Conservation (phyloP, 2,113 vertebrate species). For the Pristiophorus japonicus region DNA sequence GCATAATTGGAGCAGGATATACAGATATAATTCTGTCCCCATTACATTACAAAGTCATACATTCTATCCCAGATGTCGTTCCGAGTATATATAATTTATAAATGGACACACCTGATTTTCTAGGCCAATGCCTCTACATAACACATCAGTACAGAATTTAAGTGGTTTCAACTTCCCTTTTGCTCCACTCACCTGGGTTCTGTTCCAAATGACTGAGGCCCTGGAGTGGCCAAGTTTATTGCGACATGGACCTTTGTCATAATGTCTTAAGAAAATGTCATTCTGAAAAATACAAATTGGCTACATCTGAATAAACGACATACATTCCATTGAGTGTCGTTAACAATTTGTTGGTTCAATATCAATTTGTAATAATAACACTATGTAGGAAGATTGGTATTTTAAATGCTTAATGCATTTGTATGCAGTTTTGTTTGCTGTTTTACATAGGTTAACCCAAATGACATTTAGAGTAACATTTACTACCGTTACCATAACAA, state of each 20-base stretch:
- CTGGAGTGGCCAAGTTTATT: conserved; percentile 95
- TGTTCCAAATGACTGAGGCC: conserved; percentile 94
- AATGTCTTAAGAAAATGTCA: conserved; percentile 93
- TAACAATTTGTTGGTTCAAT: background rate
- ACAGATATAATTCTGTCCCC: background rate
- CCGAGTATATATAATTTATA: no score
- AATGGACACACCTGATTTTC: background rate
- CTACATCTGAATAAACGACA: background rate
- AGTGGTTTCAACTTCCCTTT: background rate
- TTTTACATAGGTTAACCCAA: background rate
- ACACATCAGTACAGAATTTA: background rate
- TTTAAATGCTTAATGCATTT: background rate
- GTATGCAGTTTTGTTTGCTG: background rate
- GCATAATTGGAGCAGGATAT: background rate
- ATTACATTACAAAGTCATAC: background rate
- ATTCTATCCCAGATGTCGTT: background rate
- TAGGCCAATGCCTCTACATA: background rate
- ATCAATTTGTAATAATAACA: background rate
- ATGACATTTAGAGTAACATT: background rate
- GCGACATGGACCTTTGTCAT: conserved; percentile 90
- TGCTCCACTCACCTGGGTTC: conserved; percentile 76
- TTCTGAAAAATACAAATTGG: conserved; percentile 63
- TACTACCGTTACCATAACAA: background rate
- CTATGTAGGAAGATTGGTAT: background rate
- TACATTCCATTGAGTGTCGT: background rate